A percentile compares a stretch with the other conserved stretches of the same genome.
Evolutionary conservation across 1,140 invertebrate genomes (phyloP).

Genomic region (Habropoda laboriosa): DNA sequence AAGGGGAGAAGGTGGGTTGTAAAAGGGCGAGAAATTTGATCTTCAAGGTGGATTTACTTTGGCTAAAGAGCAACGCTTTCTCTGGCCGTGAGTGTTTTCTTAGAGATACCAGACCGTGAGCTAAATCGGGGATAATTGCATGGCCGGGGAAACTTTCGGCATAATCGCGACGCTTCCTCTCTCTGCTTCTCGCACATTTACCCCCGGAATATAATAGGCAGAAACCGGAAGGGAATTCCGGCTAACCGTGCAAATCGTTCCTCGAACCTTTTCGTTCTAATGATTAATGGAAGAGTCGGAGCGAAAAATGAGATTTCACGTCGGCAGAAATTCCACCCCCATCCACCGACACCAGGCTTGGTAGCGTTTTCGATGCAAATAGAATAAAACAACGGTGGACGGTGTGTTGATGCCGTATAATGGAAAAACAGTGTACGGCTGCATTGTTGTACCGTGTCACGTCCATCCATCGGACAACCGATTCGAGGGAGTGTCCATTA

Average conservation of each 20-base stretch:
- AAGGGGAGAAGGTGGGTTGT: too few species aligned
- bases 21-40: background rate
- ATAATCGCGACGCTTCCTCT: slow-evolving; percentile 14
- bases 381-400: background rate
- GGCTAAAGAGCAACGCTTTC: background rate
- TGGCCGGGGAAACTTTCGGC: slow-evolving; percentile 13
- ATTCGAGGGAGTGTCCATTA: slow-evolving; percentile 25
- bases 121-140: slow-evolving; percentile 35
- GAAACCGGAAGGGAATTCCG: slow-evolving; percentile 13
- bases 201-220: slow-evolving; percentile 6
- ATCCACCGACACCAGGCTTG: too few species aligned
- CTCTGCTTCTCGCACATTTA: background rate
- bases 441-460: slow-evolving; percentile 21
- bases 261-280: background rate
- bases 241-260: background rate
- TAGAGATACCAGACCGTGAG: slow-evolving; percentile 28
- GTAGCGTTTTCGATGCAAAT: too few species aligned
- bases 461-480: slow-evolving; percentile 15
- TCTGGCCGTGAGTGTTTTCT: slow-evolving; percentile 13
- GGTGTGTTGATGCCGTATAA: slow-evolving; percentile 55
- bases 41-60: background rate
- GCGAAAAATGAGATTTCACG: slow-evolving; percentile 15
- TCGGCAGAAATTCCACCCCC: background rate
- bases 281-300: background rate
- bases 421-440: slow-evolving; percentile 67